These are phyloP conservation scores for Reinhardtius hippoglossoides DNA, from an alignment of 2,113 vertebrate genomes.

Conservation along the genomic window DNA sequence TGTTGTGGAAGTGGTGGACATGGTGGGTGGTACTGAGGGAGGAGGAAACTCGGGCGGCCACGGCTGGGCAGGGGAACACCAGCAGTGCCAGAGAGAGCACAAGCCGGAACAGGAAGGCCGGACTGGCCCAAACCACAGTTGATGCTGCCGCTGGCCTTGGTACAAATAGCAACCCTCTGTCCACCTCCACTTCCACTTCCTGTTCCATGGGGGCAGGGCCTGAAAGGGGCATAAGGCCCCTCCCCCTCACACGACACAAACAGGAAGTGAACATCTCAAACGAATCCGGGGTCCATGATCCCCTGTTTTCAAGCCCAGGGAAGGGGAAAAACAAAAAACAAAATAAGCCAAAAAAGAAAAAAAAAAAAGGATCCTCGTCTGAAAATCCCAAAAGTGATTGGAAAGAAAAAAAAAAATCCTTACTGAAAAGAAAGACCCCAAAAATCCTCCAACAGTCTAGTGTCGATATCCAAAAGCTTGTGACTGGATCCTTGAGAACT, in stretches of 20 bases:
- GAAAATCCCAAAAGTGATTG: conserved; percentile 64
- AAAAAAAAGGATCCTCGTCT: conserved; percentile 61
- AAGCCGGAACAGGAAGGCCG: conserved; percentile 79
- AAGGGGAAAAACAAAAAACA: conserved; percentile 35
- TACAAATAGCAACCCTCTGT: conserved; percentile 69
- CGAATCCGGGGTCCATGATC: conserved; percentile 79
- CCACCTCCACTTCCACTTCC: conserved; percentile 73
- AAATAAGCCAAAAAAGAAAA: conserved; percentile 50
- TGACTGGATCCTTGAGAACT: conserved; percentile 60
- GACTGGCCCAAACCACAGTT: conserved; percentile 77
- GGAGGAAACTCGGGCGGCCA: conserved; percentile 91
- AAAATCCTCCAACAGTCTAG: conserved; percentile 68
- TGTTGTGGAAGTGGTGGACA: conserved; percentile 95
- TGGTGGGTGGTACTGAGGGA: conserved; percentile 95
- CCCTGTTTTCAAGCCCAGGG: conserved; percentile 68
- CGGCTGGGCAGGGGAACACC: conserved; percentile 81
- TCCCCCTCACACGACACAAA: conserved; percentile 79
- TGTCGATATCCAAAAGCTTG: conserved; percentile 70
- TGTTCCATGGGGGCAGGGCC: conserved; percentile 69
- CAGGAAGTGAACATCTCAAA: conserved; percentile 84
- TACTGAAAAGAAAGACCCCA: conserved; percentile 60
- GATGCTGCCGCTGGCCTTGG: conserved; percentile 58
- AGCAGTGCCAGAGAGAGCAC: conserved; percentile 82
- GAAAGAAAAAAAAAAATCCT: conserved; percentile 57
- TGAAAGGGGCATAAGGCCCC: conserved; percentile 71